These are phyloP conservation scores for Daphoenositta chrysoptera DNA, from an alignment of 2,113 vertebrate species.

Conservation along the genomic window DNA sequence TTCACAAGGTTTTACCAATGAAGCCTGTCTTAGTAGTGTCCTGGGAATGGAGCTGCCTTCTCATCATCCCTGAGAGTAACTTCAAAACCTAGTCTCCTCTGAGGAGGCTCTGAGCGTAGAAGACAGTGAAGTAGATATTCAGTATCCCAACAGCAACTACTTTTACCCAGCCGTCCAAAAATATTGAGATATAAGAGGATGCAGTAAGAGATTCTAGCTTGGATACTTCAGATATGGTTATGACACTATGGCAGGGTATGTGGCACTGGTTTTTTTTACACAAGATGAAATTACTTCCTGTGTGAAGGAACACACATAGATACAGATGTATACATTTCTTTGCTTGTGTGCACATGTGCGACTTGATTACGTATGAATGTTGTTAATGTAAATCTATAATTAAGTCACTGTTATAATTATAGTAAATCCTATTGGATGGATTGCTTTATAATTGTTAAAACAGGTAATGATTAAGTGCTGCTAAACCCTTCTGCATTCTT, in stretches of 20 bases:
- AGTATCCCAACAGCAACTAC: neutral
- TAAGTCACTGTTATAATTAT: neutral
- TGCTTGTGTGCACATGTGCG: neutral
- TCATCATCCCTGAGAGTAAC: neutral
- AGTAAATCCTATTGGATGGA: neutral
- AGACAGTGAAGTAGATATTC: neutral
- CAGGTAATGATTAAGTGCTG: neutral
- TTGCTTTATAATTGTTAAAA: neutral
- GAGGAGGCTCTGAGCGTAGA: neutral
- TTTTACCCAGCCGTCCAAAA: neutral
- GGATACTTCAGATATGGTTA: neutral
- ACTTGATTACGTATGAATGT: neutral
- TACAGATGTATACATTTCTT: neutral
- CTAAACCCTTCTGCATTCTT: neutral
- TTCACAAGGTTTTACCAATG: neutral
- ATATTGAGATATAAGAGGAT: neutral
- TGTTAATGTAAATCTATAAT: neutral
- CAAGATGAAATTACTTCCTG: neutral
- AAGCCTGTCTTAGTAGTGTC: neutral
- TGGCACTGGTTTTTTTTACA: neutral
- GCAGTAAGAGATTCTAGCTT: neutral
- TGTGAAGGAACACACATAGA: neutral
- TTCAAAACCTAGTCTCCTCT: neutral
- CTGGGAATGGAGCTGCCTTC: neutral
- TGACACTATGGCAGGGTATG: neutral